Evolutionary conservation across 2,113 vertebrate species (phyloP).

Genomic region (Chauna torquata): DNA sequence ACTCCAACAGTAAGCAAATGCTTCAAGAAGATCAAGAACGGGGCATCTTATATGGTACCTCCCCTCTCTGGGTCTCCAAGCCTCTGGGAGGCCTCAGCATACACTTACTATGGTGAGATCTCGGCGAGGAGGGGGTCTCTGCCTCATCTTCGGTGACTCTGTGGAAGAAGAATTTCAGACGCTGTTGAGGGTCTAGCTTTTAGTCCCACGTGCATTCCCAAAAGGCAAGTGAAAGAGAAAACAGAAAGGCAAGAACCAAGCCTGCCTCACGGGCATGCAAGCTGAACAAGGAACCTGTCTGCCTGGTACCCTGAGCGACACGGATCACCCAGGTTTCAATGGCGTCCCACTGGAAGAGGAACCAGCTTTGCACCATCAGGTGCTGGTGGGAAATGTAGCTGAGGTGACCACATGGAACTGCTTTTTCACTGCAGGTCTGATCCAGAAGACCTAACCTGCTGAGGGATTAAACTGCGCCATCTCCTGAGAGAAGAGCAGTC

Average conservation of each 20-base stretch:
- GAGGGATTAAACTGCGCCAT: neutral
- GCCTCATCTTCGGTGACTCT: slow-evolving; percentile 90
- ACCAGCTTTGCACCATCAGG: neutral
- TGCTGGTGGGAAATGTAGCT: neutral
- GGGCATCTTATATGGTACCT: too few species aligned
- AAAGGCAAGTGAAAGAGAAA: neutral
- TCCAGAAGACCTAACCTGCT: neutral
- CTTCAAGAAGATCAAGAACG: neutral
- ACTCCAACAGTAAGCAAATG: neutral
- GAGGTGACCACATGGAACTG: neutral
- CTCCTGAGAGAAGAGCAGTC: neutral
- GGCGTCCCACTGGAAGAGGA: neutral
- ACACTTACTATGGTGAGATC: slow-evolving; percentile 96
- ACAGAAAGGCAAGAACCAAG: neutral
- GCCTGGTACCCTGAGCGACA: neutral
- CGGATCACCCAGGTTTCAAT: neutral
- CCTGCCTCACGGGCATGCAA: neutral
- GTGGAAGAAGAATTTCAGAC: slow-evolving; percentile 41
- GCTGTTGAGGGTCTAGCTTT: neutral
- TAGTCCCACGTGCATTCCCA: accelerated
- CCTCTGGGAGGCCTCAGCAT: neutral
- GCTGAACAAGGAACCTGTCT: neutral
- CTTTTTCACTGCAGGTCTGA: neutral
- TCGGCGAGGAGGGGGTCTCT: slow-evolving; percentile 94
- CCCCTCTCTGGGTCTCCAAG: neutral